phyloP scores from a whole-genome alignment of 2,888 invertebrate genomes.

The Tricholauxania praeusta region DNA sequence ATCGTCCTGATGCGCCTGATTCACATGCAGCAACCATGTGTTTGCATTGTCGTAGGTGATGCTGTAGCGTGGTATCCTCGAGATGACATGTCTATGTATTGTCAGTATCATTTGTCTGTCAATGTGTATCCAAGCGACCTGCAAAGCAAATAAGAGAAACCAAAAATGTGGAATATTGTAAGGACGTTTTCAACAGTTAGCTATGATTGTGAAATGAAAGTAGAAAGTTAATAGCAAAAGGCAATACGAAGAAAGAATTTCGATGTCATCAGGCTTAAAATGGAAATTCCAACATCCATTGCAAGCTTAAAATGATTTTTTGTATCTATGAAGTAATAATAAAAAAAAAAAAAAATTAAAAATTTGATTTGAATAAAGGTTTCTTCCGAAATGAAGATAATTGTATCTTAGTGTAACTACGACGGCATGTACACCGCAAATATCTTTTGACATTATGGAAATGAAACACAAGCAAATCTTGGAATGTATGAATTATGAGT shows the following conservation, averaged over 20 bases:
- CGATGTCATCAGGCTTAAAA: too few relatives aligned
- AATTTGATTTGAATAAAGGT: neutral
- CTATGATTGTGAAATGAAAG: neutral
- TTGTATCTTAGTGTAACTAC: too few relatives aligned
- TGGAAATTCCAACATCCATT: too few relatives aligned
- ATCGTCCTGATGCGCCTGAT: constrained; percentile 91
- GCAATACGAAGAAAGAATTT: neutral
- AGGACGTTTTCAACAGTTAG: neutral
- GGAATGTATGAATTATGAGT: too few relatives aligned
- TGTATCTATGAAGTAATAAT: too few relatives aligned
- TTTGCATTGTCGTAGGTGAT: constrained; percentile 92
- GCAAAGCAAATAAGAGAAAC: constrained; percentile 41
- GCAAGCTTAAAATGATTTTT: too few relatives aligned
- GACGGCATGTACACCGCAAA: too few relatives aligned
- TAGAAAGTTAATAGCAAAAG: neutral
- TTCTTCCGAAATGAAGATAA: too few relatives aligned
- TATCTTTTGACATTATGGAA: too few relatives aligned
- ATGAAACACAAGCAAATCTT: too few relatives aligned
- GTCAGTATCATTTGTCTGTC: constrained; percentile 94
- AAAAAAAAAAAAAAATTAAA: neutral
- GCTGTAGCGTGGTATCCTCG: constrained; percentile 89
- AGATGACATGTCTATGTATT: constrained; percentile 92
- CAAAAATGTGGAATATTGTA: neutral
- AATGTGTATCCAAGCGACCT: constrained; percentile 97
- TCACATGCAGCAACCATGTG: constrained; percentile 92